Evolutionary conservation across 2,888 invertebrate genomes (phyloP), one percentile per base, ranked within the genome.

Genomic region (Margaritifera margaritifera): DNA sequence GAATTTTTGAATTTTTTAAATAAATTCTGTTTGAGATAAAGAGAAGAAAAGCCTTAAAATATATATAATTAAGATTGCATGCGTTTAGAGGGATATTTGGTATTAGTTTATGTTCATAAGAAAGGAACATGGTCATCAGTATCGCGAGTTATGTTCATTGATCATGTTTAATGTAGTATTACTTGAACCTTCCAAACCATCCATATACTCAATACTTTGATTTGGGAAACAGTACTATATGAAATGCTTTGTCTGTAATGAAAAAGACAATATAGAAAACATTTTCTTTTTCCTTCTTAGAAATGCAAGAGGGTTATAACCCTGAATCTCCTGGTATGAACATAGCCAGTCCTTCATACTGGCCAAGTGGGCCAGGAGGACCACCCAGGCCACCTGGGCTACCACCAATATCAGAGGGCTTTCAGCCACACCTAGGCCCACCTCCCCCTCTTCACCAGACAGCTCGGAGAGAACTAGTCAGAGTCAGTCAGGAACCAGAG

Each of bases 241-340:
- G 24, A 20, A 25, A 24, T 19, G 27, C 8, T 24, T n/a, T 52
- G 19, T 42, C 50, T 20, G 6, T 62, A 22, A 62, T 24, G 50
- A 51, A 18, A 20, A 62, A 20, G 24, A 20, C 20, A 58, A 18
- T 5, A 61, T 19, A 22, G 53, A 63, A 25, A 11, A 11, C 6
- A 19, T 5, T 4, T 25, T 64, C 4, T 56, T 6, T 61, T 18
- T 63, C 2, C 62, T 18, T 72, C 71, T n/a, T 69, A 79, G 77
- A 77, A 25, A 68, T 60, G 56, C 79, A 74, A 70, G 80, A 81
- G 57, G 72, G 75, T 15, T 81, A 95, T 90, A 95, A 95, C 90
- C 95, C 95, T 0, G 93, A 95, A 84, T 93, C 94, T 18, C 95
- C 95, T 20, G 94, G 94, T 83, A 82, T 85, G 73, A 69, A 75